Base-by-base conservation (phyloP, 2,888 invertebrate genomes). In the Mesoligia furuncula region DNA sequence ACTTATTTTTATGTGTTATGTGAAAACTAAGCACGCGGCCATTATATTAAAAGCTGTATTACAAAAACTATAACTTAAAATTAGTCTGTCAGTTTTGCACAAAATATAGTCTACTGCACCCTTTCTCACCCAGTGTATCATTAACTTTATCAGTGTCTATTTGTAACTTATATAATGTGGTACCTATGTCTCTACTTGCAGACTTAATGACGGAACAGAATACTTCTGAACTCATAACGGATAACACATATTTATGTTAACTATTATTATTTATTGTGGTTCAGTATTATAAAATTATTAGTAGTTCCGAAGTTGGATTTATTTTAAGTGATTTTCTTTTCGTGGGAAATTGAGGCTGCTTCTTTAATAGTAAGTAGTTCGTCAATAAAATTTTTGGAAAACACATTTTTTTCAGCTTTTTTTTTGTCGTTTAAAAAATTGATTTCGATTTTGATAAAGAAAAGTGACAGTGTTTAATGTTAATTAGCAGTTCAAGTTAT, bases 231-330 rank as follows among this genome's bases (percentile, higher is more conserved):
- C 74, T 69, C 61, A 62, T 65, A 72, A 31, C 64, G 9, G 68
- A 69, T 57, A 68, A 51, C 65, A 84, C 83, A 85, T 83, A 54
- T 72, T 13, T 67, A 45, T n/a, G 76, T 31, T 66, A 20, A 39
- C 24, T 20, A 15, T 20, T 45, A n/a, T 17, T 51, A 59, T 45
- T 13, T 65, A n/a, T 20, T 27, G 42, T 61, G 17, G 27, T 42
- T 42, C 5, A 68, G n/a, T 36, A n/a, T 27, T 66, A 20, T 36
- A 36, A 6, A n/a, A n/a, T n/a, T n/a, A n/a, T 6, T 36, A 36
- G 0, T 39, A 11, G 17, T 64, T 59, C 9, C 13, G 17, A 2
- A 20, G 39, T 54, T 59, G 24, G 31, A 39, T 13, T 39, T 77
- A 39, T 13, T 39, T 77, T 15, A 48, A 79, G 48, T 77, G 68